Evolutionary conservation across 2,888 invertebrate species (phyloP), one percentile per base, ranked within the genome.

Genomic region (Mellilla xanthometata): DNA sequence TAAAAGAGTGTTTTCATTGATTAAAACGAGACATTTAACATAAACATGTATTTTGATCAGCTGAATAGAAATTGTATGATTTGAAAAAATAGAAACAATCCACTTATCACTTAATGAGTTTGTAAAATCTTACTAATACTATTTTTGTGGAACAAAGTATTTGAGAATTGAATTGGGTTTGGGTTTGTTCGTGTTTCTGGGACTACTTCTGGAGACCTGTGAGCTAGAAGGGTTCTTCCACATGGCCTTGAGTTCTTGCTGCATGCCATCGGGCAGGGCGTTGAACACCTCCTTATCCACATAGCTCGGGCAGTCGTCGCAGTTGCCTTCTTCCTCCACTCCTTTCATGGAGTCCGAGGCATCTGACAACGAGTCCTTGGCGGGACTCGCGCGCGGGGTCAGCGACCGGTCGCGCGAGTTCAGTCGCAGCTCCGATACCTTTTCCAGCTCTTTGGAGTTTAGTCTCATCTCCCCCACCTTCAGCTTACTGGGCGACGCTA

Each of bases 181-280:
- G 43, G 90, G 68, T 86, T 91, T 91, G 80, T 91, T 91, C 66
- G 75, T 68, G 56, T 76, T 86, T 76, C 84, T 83, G 31, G 86
- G 81, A 71, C 81, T 81, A 76, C 81, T 80, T 58, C 87, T 72
- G 27, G 79, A 72, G 56, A 85, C 58, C 29, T 74, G 80, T 12
- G 89, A 84, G 57, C 76, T 71, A 27, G 88, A 82, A 51, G 88
- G 87, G 58, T 89, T 88, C 52, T 91, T 91, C 92, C 94, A 94
- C 66, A 93, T 92, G n/a, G 90, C 88, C 69, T 94, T 92, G 12
- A 95, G 80, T 73, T 95, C 95, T 60, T 93, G 92, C 72, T 95
- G 94, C 75, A 95, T 90, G 35, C 94, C 93, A 15, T 90, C 78
- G 0, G 95, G 95, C 55, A 95, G 80, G 54, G 94, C 93, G 56